Base-by-base conservation (phyloP, 2,797 vertebrate species). In the Diglossa cyanea region DNA sequence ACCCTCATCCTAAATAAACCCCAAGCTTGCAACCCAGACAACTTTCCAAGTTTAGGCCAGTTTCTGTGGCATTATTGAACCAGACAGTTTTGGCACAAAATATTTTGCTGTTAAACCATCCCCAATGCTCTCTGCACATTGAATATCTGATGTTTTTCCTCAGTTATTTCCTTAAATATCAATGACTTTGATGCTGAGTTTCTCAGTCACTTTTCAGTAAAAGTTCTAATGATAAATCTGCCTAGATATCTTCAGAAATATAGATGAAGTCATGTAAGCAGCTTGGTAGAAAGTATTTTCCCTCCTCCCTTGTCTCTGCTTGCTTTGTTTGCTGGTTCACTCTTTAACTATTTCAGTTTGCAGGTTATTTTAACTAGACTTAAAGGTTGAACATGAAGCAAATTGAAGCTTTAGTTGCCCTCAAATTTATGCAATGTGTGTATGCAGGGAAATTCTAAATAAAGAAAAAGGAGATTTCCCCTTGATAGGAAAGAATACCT, bases 251-350 rank as follows among this genome's bases (percentile, higher is more conserved):
- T 88, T 20, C 13, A 53, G 26, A 74, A 89, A 53, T 45, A 62
- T 0, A 72, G 11, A 21, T 62, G 42, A 57, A 86, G 51, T 48
- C 6, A 16, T 17, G 5, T 30, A 61, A 88, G 7, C 16, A 88
- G 19, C 21, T 35, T 13, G 7, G 4, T 67, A 47, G 54, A 61
- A 58, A 39, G 3, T 10, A 1, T 40, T 35, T 74, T 30, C 20
- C 5, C 2, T 44, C 3, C 11, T 31, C 3, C 7, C 4, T 18
- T 0, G 0, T 35, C 16, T 71, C 23, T 31, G 0, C 24, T 66
- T 81, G 8, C 10, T 66, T 68, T 26, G 12, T 63, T 93, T 81
- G 20, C 37, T 75, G 8, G 3, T 54, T 88, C 15, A 7, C 6
- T 57, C 8, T 70, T 63, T 28, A 78, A 37, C 44, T 31, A 33